A percentile compares a stretch with the other conserved stretches of the same genome.
Conservation (phyloP, 2,797 vertebrate species). For the Capromys pilorides region DNA sequence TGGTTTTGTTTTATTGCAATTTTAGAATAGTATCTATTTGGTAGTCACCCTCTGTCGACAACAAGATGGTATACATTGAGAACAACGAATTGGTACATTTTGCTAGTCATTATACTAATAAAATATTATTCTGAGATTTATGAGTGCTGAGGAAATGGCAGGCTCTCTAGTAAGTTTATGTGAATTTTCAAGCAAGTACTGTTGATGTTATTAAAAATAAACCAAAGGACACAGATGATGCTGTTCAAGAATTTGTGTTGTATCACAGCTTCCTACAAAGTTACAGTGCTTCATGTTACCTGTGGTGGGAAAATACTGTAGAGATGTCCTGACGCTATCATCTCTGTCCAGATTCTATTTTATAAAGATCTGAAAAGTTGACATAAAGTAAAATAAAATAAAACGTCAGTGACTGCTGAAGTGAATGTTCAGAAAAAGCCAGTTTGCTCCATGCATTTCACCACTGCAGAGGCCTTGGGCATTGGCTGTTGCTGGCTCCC, state of each 20-base stretch:
- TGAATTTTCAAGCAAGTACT: neutral
- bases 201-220: neutral
- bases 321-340: conserved; percentile 1
- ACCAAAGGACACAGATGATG: neutral
- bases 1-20: neutral
- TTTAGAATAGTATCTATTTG: neutral
- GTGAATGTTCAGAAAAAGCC: neutral
- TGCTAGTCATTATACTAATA: neutral
- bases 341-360: neutral
- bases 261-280: neutral
- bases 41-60: neutral
- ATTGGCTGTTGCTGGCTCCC: neutral
- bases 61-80: neutral
- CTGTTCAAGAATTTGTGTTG: neutral
- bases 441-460: neutral
- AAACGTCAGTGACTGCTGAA: neutral
- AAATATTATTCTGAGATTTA: neutral
- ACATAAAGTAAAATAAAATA: neutral
- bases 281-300: neutral
- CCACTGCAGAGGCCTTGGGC: neutral
- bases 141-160: neutral
- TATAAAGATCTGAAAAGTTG: neutral
- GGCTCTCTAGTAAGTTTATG: neutral
- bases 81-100: conserved; percentile 18
- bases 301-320: neutral